These are phyloP conservation scores for Sinocyclocheilus maitianheensis DNA, from an alignment of 2,113 vertebrate genomes.

Conservation along the genomic window DNA sequence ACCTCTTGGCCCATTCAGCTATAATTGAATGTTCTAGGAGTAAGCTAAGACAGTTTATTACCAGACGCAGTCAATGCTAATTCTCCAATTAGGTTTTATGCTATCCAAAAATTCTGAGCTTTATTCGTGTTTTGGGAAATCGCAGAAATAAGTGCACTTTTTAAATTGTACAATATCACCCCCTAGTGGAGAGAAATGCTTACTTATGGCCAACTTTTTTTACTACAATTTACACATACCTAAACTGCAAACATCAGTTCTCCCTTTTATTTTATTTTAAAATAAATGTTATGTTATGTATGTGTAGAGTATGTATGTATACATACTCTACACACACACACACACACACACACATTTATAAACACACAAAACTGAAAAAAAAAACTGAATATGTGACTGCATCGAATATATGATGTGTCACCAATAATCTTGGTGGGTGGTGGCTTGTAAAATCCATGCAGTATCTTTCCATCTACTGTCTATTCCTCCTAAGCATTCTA, in stretches of 20 bases:
- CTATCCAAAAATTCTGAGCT: background rate
- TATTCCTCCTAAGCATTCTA: background rate
- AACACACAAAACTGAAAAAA: background rate
- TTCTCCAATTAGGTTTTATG: conserved; percentile 11
- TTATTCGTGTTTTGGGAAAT: conserved; percentile 15
- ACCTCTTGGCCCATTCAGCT: background rate
- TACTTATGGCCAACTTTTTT: background rate
- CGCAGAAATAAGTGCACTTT: background rate
- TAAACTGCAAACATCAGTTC: background rate
- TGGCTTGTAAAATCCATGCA: background rate
- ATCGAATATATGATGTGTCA: background rate
- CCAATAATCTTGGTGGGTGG: background rate
- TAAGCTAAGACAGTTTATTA: background rate
- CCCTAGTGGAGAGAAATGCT: conserved; percentile 3
- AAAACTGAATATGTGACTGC: background rate
- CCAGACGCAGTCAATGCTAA: background rate
- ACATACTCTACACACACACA: too few species aligned
- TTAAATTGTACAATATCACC: background rate
- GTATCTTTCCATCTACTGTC: background rate
- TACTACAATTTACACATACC: background rate
- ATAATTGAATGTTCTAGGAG: conserved; percentile 13
- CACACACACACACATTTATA: background rate
- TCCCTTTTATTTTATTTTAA: background rate
- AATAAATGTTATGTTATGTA: too few species aligned
- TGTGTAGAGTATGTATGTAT: too few species aligned